These are phyloP conservation scores for Podarcis lilfordi DNA, from an alignment of 2,797 vertebrate species.

Conservation along the genomic window DNA sequence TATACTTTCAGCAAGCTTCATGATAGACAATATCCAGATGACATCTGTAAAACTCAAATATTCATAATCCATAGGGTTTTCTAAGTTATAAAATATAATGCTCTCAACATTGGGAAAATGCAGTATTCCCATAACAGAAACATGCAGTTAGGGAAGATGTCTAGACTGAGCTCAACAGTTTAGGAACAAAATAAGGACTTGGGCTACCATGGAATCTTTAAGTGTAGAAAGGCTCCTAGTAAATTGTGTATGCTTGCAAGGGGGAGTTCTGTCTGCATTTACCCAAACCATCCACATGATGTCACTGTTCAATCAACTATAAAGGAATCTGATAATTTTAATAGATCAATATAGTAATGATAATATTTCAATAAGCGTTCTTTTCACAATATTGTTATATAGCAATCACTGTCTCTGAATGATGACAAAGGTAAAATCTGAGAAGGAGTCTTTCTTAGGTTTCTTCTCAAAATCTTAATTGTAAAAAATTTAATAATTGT, in stretches of 20 bases:
- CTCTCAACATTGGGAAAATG: neutral
- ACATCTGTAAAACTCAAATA: neutral
- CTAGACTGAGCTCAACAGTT: neutral
- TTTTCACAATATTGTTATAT: neutral
- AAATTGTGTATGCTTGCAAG: neutral
- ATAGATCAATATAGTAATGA: neutral
- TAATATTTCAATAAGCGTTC: neutral
- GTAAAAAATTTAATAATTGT: neutral
- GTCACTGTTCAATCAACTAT: constrained; percentile 53
- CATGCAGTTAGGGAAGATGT: neutral
- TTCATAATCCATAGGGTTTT: neutral
- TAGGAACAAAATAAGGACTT: neutral
- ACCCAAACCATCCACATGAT: constrained; percentile 12
- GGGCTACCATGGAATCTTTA: neutral
- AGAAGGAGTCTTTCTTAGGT: neutral
- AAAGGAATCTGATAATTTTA: neutral
- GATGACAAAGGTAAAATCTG: neutral
- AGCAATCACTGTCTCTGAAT: neutral
- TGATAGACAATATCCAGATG: neutral
- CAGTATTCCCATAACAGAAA: neutral
- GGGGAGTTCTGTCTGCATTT: constrained; percentile 5
- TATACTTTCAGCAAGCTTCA: neutral
- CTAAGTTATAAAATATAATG: neutral
- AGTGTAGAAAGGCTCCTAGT: neutral
- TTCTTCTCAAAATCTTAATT: neutral